Conservation (phyloP, 2,113 vertebrate genomes). For the Antechinus stuartii region DNA sequence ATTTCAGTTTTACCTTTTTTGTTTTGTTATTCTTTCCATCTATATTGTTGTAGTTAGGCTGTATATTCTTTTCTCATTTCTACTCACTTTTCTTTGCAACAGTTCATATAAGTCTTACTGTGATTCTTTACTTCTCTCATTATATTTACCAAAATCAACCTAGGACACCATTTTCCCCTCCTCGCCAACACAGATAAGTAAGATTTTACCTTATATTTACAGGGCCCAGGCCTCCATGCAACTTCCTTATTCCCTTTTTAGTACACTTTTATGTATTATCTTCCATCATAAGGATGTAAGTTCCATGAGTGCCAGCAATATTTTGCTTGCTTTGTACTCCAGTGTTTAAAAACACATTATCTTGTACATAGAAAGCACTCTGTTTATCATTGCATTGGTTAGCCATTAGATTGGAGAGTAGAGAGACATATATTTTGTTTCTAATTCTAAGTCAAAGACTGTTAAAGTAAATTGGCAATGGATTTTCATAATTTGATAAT, state of each 20-base stretch:
- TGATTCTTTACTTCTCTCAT: background rate
- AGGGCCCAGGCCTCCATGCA: background rate
- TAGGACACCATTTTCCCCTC: background rate
- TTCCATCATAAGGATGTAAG: background rate
- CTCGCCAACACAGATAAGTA: background rate
- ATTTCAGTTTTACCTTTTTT: background rate
- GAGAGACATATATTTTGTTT: background rate
- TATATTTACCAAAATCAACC: background rate
- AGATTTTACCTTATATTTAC: background rate
- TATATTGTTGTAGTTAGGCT: background rate
- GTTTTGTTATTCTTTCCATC: background rate
- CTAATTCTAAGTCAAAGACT: background rate
- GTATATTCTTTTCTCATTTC: background rate
- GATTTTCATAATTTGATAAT: background rate
- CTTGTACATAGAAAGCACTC: background rate
- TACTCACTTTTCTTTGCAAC: background rate
- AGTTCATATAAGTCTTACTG: background rate
- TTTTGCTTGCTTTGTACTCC: background rate
- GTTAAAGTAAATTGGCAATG: too few relatives aligned
- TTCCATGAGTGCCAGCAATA: background rate
- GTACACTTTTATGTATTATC: background rate
- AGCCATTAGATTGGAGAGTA: background rate
- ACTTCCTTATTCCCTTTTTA: background rate
- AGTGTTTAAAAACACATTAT: background rate
- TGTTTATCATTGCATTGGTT: background rate